Percentiles rank a stretch among this genome's conserved stretches.
These are phyloP conservation scores for Polietes domitor DNA, from an alignment of 2,888 invertebrate genomes.

Conservation along the genomic window DNA sequence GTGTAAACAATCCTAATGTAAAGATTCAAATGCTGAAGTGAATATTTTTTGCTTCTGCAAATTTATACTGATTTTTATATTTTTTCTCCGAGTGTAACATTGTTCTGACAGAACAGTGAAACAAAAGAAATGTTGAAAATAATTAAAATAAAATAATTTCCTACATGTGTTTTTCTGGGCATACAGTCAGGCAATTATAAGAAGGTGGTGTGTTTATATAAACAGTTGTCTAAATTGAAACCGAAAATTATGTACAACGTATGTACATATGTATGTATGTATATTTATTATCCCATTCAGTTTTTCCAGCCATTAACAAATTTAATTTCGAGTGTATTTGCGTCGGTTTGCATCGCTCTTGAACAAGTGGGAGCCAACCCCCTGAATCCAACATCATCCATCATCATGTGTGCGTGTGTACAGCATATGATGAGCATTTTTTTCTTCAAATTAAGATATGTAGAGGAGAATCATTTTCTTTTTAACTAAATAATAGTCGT, in stretches of 20 bases:
- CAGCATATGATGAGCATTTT: background rate
- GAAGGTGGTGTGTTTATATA: slow-evolving; percentile 29
- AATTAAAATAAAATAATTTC: slow-evolving; percentile 25
- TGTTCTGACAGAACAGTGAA: no score
- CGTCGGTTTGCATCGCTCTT: no score
- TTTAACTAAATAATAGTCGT: slow-evolving; percentile 21
- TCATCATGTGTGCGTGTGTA: background rate
- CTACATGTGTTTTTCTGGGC: background rate
- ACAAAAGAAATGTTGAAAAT: no score
- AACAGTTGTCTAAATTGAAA: slow-evolving; percentile 24
- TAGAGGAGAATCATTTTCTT: background rate
- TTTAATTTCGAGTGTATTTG: background rate
- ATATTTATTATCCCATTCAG: slow-evolving; percentile 21
- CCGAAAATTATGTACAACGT: background rate
- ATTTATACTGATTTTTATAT: no score
- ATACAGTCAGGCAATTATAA: background rate
- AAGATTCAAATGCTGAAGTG: no score
- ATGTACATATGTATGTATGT: no score
- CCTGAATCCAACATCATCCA: no score
- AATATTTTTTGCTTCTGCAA: no score
- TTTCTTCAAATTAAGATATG: background rate
- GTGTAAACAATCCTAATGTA: no score
- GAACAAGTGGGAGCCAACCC: background rate
- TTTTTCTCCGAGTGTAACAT: no score
- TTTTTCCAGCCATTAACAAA: slow-evolving; percentile 13